A percentile compares a stretch with the other conserved stretches of the same genome.
These are phyloP conservation scores for Lasioglossum marginatum DNA, from an alignment of 2,888 invertebrate genomes.

Conservation along the genomic window DNA sequence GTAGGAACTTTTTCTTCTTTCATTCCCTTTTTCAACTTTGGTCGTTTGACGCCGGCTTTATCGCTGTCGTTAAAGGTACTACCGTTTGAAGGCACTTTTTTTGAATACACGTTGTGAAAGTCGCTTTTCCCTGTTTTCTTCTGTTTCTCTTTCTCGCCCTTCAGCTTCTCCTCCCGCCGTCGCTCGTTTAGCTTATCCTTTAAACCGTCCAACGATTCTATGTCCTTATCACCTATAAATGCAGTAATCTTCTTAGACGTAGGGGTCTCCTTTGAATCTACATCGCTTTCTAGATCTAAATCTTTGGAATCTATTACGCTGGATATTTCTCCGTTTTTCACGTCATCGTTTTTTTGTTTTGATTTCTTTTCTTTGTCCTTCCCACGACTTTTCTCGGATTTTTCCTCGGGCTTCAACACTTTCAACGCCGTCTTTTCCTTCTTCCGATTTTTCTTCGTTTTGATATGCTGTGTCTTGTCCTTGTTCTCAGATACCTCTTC, in stretches of 20 bases:
- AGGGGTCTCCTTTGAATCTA: conserved; percentile 74
- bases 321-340: conserved; percentile 87
- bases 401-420: conserved; percentile 75
- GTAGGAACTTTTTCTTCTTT: conserved; percentile 76
- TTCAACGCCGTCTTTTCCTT: conserved; percentile 70
- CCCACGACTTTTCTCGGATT: conserved; percentile 81
- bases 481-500: conserved; percentile 66
- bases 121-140: conserved; percentile 77
- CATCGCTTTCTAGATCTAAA: conserved; percentile 85
- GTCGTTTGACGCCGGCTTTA: conserved; percentile 77
- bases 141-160: conserved; percentile 80
- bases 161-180: conserved; percentile 80
- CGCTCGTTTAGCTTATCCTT: conserved; percentile 82
- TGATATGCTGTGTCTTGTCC: conserved; percentile 62
- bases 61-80: conserved; percentile 79
- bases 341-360: conserved; percentile 86
- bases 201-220: conserved; percentile 82
- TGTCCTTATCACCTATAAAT: conserved; percentile 79
- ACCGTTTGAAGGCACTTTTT: conserved; percentile 84
- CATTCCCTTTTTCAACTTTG: conserved; percentile 77
- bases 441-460: conserved; percentile 73
- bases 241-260: conserved; percentile 79
- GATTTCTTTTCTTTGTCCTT: conserved; percentile 85
- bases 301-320: conserved; percentile 86
- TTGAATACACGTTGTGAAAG: conserved; percentile 75